phyloP scores from a whole-genome alignment of 2,888 invertebrate species.

The Xestia c-nigrum region DNA sequence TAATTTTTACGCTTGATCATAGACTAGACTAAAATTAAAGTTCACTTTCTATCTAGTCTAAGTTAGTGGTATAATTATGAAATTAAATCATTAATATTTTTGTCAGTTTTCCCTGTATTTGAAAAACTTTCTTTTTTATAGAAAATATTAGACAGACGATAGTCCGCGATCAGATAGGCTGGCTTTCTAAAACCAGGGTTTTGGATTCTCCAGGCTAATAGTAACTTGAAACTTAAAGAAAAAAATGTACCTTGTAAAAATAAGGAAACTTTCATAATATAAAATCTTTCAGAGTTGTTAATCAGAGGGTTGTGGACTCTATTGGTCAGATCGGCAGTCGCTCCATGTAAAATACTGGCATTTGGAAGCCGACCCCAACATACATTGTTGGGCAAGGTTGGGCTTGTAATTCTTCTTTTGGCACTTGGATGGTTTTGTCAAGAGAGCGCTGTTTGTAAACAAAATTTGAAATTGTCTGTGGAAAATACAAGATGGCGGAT shows the following conservation, averaged over 20 bases:
- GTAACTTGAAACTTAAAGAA: not conserved
- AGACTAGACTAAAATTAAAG: not conserved
- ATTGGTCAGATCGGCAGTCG: not conserved
- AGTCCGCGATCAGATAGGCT: not conserved
- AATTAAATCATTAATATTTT: not conserved
- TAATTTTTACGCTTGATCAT: conserved; percentile 14
- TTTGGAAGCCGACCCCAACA: not conserved
- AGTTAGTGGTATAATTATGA: not conserved
- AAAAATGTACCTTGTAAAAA: not conserved
- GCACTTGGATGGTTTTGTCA: not conserved
- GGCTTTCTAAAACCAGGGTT: not conserved
- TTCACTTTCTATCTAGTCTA: conserved; percentile 22
- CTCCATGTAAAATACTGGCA: not conserved
- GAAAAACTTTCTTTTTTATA: not conserved
- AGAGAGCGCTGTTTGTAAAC: not conserved
- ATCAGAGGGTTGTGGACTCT: not conserved
- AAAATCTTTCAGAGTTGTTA: not conserved
- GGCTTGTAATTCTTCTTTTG: not conserved
- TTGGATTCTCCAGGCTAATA: not conserved
- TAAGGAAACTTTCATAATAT: not conserved
- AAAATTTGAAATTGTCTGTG: not conserved
- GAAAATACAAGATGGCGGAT: not conserved
- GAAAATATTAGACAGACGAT: not conserved
- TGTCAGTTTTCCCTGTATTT: not conserved
- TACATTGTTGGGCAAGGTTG: not conserved